Conservation (phyloP, 2,888 invertebrate species). For the Apotomis betuletana region DNA sequence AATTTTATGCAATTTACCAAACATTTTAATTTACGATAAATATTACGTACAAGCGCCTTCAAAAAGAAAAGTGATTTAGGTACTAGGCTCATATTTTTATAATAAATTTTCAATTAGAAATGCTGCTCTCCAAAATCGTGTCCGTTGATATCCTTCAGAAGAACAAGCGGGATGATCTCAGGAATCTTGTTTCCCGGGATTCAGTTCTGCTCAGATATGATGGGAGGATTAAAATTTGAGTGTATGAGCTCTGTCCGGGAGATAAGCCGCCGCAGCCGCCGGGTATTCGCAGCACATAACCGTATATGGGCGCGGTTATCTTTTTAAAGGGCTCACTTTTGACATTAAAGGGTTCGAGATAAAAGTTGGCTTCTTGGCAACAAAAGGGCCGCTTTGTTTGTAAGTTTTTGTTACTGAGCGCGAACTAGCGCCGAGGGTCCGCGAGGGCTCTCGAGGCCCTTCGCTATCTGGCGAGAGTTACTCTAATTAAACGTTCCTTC, state of each 20-base stretch:
- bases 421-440: slow-evolving; percentile 10
- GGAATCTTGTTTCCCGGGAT: not conserved
- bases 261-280: not conserved
- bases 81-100: too few species aligned
- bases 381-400: slow-evolving; percentile 34
- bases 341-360: slow-evolving; percentile 36
- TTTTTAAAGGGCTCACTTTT: slow-evolving; percentile 32
- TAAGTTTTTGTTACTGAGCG: slow-evolving; percentile 11
- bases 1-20: not conserved
- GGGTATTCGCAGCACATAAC: not conserved
- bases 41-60: too few species aligned
- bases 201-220: not conserved
- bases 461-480: slow-evolving; percentile 11
- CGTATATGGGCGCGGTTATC: slow-evolving; percentile 31
- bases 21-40: too few species aligned
- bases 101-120: too few species aligned
- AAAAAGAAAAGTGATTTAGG: too few species aligned
- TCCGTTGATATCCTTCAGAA: not conserved
- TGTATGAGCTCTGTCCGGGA: not conserved
- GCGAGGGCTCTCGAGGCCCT: slow-evolving; percentile 1
- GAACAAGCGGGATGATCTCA: not conserved
- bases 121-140: too few species aligned
- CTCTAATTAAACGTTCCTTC: slow-evolving; percentile 32
- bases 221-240: not conserved
- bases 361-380: slow-evolving; percentile 29